Evolutionary conservation across 2,113 vertebrate genomes (phyloP).

Genomic region (Osmerus eperlanus): DNA sequence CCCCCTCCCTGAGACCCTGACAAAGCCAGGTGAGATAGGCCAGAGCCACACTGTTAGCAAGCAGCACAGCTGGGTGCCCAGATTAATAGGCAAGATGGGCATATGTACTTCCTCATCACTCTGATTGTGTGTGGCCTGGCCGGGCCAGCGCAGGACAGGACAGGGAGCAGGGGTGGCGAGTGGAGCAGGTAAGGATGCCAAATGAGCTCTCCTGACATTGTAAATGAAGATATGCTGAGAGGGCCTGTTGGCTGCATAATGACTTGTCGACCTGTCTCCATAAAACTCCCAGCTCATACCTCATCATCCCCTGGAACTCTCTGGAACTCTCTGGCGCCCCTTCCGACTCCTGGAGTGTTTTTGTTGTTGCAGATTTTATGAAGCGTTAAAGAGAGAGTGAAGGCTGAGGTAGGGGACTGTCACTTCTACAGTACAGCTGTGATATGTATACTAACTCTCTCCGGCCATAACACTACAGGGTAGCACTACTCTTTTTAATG

Average conservation of each 20-base stretch:
- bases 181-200: constrained; percentile 51
- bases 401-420: no score
- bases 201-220: constrained; percentile 48
- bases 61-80: constrained; percentile 69
- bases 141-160: constrained; percentile 33
- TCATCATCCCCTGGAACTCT: background rate
- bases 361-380: background rate
- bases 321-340: constrained; percentile 10
- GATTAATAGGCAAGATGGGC: constrained; percentile 77
- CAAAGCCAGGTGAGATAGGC: constrained; percentile 53
- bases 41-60: constrained; percentile 42
- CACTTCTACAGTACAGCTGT: no score
- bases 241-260: constrained; percentile 45
- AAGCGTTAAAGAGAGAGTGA: no score
- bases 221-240: constrained; percentile 61
- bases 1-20: background rate
- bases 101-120: constrained; percentile 67
- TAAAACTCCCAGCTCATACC: constrained; percentile 16
- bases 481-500: no score
- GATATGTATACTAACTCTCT: no score
- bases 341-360: background rate
- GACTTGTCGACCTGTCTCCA: constrained; percentile 39
- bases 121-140: constrained; percentile 56
- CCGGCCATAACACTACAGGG: no score
- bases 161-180: background rate